phyloP scores from a whole-genome alignment of 2,888 invertebrate species.

The Tubulanus polymorphus region DNA sequence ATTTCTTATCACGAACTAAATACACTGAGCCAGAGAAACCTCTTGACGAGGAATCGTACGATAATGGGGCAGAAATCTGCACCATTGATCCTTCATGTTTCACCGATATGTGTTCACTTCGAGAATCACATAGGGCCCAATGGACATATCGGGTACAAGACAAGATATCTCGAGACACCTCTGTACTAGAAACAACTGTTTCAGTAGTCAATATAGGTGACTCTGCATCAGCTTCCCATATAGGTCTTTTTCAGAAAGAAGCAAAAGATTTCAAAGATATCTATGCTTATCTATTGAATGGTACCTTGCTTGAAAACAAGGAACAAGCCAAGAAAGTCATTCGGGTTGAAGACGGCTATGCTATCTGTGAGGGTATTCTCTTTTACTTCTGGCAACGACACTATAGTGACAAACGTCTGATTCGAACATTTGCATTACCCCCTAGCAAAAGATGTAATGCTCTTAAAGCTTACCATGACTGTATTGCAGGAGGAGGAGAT shows the following conservation, averaged over 20 bases:
- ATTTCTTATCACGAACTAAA: slow-evolving; percentile 16
- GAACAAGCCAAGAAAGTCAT: slow-evolving; percentile 7
- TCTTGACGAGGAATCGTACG: no score
- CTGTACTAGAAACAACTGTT: no score
- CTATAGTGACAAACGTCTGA: neutral
- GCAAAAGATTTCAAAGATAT: slow-evolving; percentile 14
- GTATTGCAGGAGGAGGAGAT: slow-evolving; percentile 7
- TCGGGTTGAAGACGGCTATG: slow-evolving; percentile 9
- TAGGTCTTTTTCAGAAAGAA: no score
- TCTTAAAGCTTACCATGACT: slow-evolving; percentile 13
- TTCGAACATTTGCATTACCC: slow-evolving; percentile 14
- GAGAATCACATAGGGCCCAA: no score
- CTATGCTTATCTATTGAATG: slow-evolving; percentile 7
- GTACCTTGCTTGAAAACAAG: slow-evolving; percentile 7
- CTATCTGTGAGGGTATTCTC: slow-evolving; percentile 11
- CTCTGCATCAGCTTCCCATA: no score
- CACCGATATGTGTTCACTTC: no score
- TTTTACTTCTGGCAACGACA: slow-evolving; percentile 12
- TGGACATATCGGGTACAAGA: no score
- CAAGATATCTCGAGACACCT: no score
- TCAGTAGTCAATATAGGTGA: no score
- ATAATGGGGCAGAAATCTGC: no score
- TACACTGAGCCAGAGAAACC: no score
- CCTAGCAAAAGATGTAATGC: slow-evolving; percentile 7
- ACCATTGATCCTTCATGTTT: no score